Conservation (phyloP, 2,797 vertebrate genomes). For the Columba guinea region DNA sequence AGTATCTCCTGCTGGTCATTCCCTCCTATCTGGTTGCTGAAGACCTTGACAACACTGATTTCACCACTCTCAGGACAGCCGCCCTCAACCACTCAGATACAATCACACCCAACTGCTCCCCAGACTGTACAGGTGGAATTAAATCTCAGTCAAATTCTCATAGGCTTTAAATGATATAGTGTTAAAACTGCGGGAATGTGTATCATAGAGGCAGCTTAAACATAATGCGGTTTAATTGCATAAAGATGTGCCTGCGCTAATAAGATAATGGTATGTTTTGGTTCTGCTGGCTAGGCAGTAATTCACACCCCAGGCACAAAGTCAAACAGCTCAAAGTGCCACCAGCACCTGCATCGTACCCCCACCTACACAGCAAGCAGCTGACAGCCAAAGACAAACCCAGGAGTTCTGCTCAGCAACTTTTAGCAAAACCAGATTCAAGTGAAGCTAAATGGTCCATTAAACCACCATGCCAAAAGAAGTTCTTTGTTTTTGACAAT, state of each 20-base stretch:
- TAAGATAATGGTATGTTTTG: constrained; percentile 30
- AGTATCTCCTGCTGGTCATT: not conserved
- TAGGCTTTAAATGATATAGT: not conserved
- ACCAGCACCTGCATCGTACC: constrained; percentile 60
- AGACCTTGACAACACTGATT: not conserved
- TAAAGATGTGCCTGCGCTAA: constrained; percentile 38
- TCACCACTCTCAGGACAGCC: not conserved
- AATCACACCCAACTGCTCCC: not conserved
- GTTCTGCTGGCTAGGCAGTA: constrained; percentile 23
- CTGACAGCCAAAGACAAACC: constrained; percentile 38
- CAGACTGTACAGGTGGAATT: not conserved
- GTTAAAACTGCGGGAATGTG: not conserved
- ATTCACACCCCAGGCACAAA: constrained; percentile 21
- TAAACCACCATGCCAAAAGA: constrained; percentile 44
- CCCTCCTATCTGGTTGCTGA: not conserved
- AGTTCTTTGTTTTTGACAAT: constrained; percentile 39
- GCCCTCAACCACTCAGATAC: not conserved
- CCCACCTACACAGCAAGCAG: constrained; percentile 58
- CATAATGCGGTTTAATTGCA: not conserved
- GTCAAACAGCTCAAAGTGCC: constrained; percentile 55
- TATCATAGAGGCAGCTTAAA: not conserved
- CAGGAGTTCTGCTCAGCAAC: constrained; percentile 8
- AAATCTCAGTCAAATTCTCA: not conserved
- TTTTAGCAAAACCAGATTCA: constrained; percentile 58
- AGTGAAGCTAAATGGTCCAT: constrained; percentile 20